phyloP scores from a whole-genome alignment of 2,797 vertebrate species.

The Tokudaia tokunoshimensis region DNA sequence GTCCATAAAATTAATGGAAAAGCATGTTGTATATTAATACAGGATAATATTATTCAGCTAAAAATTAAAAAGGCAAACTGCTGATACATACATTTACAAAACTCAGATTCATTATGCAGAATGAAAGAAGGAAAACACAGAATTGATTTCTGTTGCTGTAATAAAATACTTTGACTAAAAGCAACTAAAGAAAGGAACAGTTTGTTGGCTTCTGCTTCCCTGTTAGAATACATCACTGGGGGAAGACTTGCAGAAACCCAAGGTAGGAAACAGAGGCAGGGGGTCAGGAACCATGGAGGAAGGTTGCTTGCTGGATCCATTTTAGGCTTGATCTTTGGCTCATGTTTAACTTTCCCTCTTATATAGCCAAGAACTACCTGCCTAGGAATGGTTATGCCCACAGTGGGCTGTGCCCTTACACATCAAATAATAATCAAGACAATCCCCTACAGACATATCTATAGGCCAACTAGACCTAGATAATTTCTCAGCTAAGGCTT shows the following conservation, averaged over 20 bases:
- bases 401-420: neutral
- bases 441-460: neutral
- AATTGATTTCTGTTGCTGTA: neutral
- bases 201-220: neutral
- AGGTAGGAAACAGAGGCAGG: neutral
- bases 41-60: constrained; percentile 8
- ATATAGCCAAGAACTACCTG: neutral
- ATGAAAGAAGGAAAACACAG: constrained; percentile 21
- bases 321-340: neutral
- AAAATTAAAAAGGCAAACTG: constrained; percentile 14
- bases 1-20: constrained; percentile 50
- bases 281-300: neutral
- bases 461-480: neutral
- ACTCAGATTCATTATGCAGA: neutral
- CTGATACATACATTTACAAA: neutral
- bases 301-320: neutral
- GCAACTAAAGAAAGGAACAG: neutral
- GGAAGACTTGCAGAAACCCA: neutral
- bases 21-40: constrained; percentile 8
- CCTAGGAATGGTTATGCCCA: neutral
- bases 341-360: neutral
- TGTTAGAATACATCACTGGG: neutral
- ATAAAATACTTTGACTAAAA: neutral
- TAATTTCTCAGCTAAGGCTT: neutral
- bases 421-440: neutral